A percentile compares a stretch with the other conserved stretches of the same genome.
Evolutionary conservation across 30 jellyfish, hydroid and myxozoan species (phyloP).

Genomic region (Chironex yamaguchii): DNA sequence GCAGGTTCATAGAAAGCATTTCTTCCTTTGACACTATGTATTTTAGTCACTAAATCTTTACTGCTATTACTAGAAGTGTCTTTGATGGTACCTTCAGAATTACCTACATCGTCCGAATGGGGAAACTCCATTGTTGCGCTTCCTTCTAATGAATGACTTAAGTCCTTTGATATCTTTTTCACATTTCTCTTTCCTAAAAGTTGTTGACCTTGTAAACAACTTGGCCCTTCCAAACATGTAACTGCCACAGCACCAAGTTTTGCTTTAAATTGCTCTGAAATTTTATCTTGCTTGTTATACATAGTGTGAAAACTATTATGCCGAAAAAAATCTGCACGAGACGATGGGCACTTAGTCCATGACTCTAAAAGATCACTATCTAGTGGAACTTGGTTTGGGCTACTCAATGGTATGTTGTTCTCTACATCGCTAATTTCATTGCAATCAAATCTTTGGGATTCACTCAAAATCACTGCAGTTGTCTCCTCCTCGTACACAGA

Average conservation of each 20-base stretch:
- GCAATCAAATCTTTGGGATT: no score
- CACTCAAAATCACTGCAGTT: not conserved
- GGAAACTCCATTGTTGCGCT: constrained; percentile 35
- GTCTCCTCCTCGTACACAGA: not conserved
- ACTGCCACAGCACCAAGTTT: constrained; percentile 47
- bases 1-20: constrained; percentile 87
- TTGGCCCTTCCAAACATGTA: not conserved
- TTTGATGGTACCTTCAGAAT: not conserved
- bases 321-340: constrained; percentile 60
- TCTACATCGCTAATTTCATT: not conserved
- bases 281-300: constrained; percentile 82
- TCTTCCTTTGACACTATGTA: constrained; percentile 74
- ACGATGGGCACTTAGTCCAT: constrained; percentile 90
- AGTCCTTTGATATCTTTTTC: constrained; percentile 5
- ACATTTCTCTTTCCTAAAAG: not conserved
- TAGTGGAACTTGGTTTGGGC: not conserved
- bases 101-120: not conserved
- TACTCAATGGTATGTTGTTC: no score
- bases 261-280: constrained; percentile 84
- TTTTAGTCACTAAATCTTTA: constrained; percentile 39
- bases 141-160: constrained; percentile 50
- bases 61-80: not conserved
- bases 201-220: constrained; percentile 20
- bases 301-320: constrained; percentile 67
- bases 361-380: constrained; percentile 30